A percentile compares a stretch with the other conserved stretches of the same genome.
Conservation (phyloP, 2,797 vertebrate species). For the Spinus pinus region DNA sequence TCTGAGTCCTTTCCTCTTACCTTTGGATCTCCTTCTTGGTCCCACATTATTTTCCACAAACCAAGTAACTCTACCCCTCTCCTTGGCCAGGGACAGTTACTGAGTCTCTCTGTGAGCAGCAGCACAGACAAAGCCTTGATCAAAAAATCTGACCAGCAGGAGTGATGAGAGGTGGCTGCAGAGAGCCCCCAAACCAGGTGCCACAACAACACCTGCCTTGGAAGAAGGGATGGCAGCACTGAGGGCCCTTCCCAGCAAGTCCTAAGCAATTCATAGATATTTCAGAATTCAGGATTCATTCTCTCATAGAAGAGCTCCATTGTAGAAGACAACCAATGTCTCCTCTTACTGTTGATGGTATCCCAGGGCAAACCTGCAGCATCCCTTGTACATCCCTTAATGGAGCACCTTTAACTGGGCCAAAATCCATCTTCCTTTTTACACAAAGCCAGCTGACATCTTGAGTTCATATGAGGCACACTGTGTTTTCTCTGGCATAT, state of each 20-base stretch:
- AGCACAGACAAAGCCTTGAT: not conserved
- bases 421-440: not conserved
- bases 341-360: not conserved
- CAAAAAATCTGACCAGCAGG: not conserved
- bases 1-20: not conserved
- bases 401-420: not conserved
- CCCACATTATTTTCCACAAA: not conserved
- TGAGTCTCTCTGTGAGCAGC: not conserved
- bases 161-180: not conserved
- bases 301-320: not conserved
- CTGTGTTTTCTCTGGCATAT: not conserved
- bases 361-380: not conserved
- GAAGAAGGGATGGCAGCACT: not conserved
- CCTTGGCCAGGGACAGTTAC: not conserved
- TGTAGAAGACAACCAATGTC: not conserved
- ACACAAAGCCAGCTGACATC: not conserved
- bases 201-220: not conserved
- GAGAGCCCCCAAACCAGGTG: not conserved
- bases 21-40: not conserved
- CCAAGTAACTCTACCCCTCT: not conserved
- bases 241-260: not conserved
- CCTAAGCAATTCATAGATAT: not conserved
- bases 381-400: not conserved
- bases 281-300: not conserved
- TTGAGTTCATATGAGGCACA: conserved; percentile 3